Evolutionary conservation across 37 sponge, comb jelly and placozoan genomes (phyloP).

Genomic region (Ianthella basta): DNA sequence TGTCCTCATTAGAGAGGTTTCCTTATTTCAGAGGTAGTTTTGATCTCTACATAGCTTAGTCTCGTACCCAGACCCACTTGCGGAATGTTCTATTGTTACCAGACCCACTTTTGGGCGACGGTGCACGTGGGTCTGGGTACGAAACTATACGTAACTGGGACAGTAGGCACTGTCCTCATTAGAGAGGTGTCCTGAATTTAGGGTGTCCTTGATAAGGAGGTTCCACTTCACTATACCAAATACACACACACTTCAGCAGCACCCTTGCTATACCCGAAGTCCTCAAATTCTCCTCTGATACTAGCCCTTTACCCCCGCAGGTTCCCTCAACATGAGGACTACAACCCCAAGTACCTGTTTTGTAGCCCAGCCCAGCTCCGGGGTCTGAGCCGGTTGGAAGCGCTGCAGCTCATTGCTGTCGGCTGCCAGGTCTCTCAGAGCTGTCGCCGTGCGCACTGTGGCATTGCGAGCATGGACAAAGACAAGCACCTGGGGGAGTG

Average conservation of each 20-base stretch:
- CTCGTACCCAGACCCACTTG: neutral
- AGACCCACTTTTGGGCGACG: too few species aligned
- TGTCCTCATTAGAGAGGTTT: too few species aligned
- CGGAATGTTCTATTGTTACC: too few species aligned
- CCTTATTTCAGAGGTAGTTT: too few species aligned
- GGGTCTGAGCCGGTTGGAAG: slow-evolving; percentile 75
- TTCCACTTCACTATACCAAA: too few species aligned
- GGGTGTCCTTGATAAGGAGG: too few species aligned
- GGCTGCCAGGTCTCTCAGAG: slow-evolving; percentile 79
- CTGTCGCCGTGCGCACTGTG: slow-evolving; percentile 88
- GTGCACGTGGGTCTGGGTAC: too few species aligned
- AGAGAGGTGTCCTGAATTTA: too few species aligned
- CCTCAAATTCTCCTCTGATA: too few species aligned
- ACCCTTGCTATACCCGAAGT: neutral
- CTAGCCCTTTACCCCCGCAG: neutral
- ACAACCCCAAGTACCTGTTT: slow-evolving; percentile 61
- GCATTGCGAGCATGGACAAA: slow-evolving; percentile 99
- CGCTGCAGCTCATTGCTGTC: slow-evolving; percentile 44
- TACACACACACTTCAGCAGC: neutral
- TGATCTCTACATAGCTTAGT: neutral
- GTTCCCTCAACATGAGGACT: neutral
- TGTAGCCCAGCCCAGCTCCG: slow-evolving; percentile 65
- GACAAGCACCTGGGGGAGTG: slow-evolving; percentile 85
- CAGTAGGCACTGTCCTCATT: too few species aligned
- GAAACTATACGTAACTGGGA: too few species aligned